Percentiles rank a stretch among this genome's conserved stretches.
Evolutionary conservation across 2,797 vertebrate species (phyloP).

Genomic region (Spea hammondii): DNA sequence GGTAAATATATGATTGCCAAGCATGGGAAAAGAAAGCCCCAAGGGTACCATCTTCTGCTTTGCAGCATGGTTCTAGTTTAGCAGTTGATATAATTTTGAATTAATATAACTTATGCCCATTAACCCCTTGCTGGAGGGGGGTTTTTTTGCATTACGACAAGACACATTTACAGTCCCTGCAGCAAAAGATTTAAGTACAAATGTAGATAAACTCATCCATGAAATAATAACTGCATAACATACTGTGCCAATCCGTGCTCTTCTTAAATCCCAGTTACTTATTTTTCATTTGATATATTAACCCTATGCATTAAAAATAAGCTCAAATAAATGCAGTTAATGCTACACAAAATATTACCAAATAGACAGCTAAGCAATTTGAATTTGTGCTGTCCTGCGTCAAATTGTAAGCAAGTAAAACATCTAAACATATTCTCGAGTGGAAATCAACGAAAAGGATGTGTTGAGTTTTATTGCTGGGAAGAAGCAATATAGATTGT

Average conservation of each 20-base stretch:
- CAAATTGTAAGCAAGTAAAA: conserved; percentile 16
- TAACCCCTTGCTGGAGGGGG: conserved; percentile 45
- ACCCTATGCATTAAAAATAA: not conserved
- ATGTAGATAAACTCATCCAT: conserved; percentile 20
- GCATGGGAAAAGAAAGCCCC: conserved; percentile 38
- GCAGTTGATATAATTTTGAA: conserved; percentile 34
- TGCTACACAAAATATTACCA: not conserved
- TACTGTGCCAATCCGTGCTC: not conserved
- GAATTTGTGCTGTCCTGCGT: not conserved
- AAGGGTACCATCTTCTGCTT: conserved; percentile 30
- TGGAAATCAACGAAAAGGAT: conserved; percentile 35
- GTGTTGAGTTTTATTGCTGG: conserved; percentile 49
- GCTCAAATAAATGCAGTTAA: not conserved
- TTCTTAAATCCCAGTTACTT: not conserved
- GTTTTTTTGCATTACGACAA: conserved; percentile 24
- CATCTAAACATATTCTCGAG: conserved; percentile 11
- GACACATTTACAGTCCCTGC: conserved; percentile 40
- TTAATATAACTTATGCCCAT: conserved; percentile 47
- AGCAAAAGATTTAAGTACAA: conserved; percentile 40
- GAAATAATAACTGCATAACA: conserved; percentile 21
- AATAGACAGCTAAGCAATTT: not conserved
- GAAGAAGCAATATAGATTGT: conserved; percentile 56
- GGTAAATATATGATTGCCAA: conserved; percentile 47
- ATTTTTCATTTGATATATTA: not conserved
- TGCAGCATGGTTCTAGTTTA: conserved; percentile 7